phyloP scores from a whole-genome alignment of 1,140 invertebrate species.

The Medauroidea extradentata region DNA sequence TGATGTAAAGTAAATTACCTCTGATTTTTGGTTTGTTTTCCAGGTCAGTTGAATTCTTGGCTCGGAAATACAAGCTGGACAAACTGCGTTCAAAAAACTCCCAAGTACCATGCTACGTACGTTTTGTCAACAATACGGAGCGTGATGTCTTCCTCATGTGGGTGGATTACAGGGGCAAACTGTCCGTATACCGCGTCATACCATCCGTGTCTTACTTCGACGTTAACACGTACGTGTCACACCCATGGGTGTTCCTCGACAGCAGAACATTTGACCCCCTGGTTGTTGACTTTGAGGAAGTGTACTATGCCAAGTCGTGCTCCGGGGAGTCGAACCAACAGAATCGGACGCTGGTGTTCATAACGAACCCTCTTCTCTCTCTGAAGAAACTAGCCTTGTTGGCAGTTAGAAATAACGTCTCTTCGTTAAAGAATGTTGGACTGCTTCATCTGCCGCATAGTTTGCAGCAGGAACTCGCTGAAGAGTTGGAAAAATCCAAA shows the following conservation, averaged over 20 bases:
- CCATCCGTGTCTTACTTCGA: constrained; percentile 49
- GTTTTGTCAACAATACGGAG: constrained; percentile 63
- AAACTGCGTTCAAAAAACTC: constrained; percentile 4
- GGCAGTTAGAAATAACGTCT: constrained; percentile 25
- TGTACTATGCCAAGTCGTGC: constrained; percentile 39
- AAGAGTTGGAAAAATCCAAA: not conserved
- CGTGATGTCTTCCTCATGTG: constrained; percentile 59
- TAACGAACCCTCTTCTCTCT: constrained; percentile 40
- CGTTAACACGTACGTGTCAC: constrained; percentile 64
- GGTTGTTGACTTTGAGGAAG: constrained; percentile 33
- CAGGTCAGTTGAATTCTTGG: no score
- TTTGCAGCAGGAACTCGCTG: not conserved
- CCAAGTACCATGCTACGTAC: constrained; percentile 49
- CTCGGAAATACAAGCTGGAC: no score
- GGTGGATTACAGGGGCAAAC: constrained; percentile 63
- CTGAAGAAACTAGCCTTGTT: constrained; percentile 39
- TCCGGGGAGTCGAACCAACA: constrained; percentile 19
- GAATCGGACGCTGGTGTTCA: constrained; percentile 33
- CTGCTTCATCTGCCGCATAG: not conserved
- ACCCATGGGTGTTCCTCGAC: constrained; percentile 70
- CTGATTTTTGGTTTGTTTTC: no score
- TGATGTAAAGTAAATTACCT: no score
- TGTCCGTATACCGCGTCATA: constrained; percentile 52
- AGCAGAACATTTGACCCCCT: constrained; percentile 53
- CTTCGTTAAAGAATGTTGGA: not conserved